Percentiles rank a stretch among this genome's conserved stretches.
Conservation (phyloP, 2,113 vertebrate species). For the Tyto alba region DNA sequence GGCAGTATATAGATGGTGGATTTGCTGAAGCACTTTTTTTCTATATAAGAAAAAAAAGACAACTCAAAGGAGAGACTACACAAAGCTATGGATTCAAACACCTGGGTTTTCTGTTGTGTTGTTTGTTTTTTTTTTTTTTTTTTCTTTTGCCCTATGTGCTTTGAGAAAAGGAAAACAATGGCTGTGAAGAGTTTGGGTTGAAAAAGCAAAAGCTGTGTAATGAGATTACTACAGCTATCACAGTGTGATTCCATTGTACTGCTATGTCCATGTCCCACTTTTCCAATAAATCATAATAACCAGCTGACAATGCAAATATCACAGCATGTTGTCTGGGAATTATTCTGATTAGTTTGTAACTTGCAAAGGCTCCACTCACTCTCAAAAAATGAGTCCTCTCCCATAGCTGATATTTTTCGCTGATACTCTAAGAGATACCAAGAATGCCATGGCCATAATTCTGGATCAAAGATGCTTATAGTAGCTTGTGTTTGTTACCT, state of each 20-base stretch:
- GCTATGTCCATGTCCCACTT: background rate
- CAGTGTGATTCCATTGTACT: background rate
- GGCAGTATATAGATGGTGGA: background rate
- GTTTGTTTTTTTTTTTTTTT: no score
- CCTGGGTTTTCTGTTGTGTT: background rate
- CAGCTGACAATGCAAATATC: constrained; percentile 50
- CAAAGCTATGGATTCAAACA: background rate
- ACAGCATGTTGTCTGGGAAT: background rate
- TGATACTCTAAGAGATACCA: background rate
- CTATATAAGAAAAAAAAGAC: background rate
- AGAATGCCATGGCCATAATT: background rate
- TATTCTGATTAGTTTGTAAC: background rate
- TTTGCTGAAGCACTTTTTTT: background rate
- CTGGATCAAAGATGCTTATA: background rate
- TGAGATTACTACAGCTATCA: background rate
- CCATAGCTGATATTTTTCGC: background rate
- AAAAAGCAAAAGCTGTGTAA: constrained; percentile 17
- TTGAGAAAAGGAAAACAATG: background rate
- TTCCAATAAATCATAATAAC: constrained; percentile 33
- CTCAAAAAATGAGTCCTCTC: background rate
- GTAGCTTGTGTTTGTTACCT: background rate
- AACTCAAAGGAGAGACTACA: background rate
- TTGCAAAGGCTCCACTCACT: background rate
- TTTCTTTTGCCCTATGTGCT: background rate
- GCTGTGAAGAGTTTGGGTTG: background rate